Conservation (phyloP, 1,140 invertebrate species). For the Lysiphlebus fabarum region DNA sequence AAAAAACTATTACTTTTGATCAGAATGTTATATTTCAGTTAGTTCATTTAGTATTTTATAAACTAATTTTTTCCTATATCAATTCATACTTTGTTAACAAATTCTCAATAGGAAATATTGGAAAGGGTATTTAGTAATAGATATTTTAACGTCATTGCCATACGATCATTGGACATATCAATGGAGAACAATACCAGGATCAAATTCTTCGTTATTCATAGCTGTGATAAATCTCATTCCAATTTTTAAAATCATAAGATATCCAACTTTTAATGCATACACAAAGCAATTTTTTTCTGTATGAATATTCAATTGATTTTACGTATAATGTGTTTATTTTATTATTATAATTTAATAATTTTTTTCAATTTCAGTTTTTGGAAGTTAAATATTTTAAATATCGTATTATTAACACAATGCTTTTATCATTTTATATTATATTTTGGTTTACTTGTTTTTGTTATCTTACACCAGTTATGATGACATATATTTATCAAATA, state of each 20-base stretch:
- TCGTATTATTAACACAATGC: slow-evolving; percentile 34
- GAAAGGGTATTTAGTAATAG: slow-evolving; percentile 36
- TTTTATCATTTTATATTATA: slow-evolving; percentile 41
- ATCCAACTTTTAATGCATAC: slow-evolving; percentile 34
- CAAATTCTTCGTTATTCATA: slow-evolving; percentile 27
- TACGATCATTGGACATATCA: slow-evolving; percentile 43
- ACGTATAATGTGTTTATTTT: no score
- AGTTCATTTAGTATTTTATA: no score
- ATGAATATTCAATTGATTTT: no score
- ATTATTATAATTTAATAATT: not conserved
- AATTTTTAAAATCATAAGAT: slow-evolving; percentile 42
- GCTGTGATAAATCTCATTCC: slow-evolving; percentile 43
- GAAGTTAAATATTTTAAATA: slow-evolving; percentile 34
- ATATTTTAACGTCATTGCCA: slow-evolving; percentile 43
- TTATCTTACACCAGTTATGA: slow-evolving; percentile 38
- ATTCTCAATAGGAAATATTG: slow-evolving; percentile 36
- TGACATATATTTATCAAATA: slow-evolving; percentile 30
- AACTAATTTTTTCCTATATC: not conserved
- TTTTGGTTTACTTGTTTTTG: slow-evolving; percentile 47
- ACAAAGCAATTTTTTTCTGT: slow-evolving; percentile 40
- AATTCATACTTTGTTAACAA: slow-evolving; percentile 7
- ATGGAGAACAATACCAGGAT: slow-evolving; percentile 40
- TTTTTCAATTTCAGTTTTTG: slow-evolving; percentile 37
- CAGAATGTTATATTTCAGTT: slow-evolving; percentile 40
- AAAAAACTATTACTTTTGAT: slow-evolving; percentile 33